These are phyloP conservation scores for Dipus sagitta DNA, from an alignment of 2,797 vertebrate genomes.

Conservation along the genomic window DNA sequence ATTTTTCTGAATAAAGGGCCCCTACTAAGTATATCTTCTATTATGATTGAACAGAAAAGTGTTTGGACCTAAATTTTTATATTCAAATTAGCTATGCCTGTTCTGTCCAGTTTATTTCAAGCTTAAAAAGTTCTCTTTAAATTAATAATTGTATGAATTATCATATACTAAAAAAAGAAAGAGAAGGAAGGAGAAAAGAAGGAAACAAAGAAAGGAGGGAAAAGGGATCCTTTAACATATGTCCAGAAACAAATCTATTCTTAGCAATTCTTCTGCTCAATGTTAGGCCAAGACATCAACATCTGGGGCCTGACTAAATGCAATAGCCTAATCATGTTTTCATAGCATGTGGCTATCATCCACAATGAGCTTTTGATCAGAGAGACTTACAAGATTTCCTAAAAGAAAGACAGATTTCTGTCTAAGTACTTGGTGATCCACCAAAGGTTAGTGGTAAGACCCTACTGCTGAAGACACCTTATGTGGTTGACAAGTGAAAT, in stretches of 20 bases:
- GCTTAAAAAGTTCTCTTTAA: neutral
- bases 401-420: too few relatives aligned
- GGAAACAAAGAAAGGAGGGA: rapidly evolving
- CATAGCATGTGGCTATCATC: too few relatives aligned
- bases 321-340: neutral
- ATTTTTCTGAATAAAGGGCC: slow-evolving; percentile 4
- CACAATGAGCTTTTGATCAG: too few relatives aligned
- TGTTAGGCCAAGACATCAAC: neutral
- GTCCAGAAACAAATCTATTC: neutral
- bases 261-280: neutral
- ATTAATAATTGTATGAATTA: slow-evolving; percentile 36
- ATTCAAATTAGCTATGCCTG: neutral
- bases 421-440: too few relatives aligned
- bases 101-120: neutral
- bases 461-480: too few relatives aligned
- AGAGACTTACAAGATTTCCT: too few relatives aligned
- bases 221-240: neutral
- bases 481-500: too few relatives aligned
- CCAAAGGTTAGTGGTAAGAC: too few relatives aligned
- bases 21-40: slow-evolving; percentile 9
- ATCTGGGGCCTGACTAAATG: neutral
- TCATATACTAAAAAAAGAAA: neutral
- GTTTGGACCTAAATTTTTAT: neutral
- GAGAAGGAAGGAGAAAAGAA: neutral
- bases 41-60: slow-evolving; percentile 18